Evolutionary conservation across 35 echinoderm and acorn worm genomes (phyloP).

Genomic region (Lytechinus variegatus): DNA sequence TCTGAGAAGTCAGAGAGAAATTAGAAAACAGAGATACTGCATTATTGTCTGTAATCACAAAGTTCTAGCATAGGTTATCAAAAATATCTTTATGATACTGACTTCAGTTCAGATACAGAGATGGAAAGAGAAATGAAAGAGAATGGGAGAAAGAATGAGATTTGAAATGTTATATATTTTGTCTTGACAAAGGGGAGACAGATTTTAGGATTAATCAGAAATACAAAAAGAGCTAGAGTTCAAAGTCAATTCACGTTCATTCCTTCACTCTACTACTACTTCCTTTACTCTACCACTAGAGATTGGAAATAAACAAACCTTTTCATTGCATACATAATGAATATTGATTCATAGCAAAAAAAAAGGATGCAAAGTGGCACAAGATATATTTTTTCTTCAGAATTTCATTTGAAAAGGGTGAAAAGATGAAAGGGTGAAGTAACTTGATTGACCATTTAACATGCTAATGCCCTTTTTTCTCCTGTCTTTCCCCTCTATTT

Average conservation of each 20-base stretch:
- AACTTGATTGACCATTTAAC: not conserved
- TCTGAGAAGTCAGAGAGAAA: not conserved
- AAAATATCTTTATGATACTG: too few species aligned
- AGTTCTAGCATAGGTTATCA: too few species aligned
- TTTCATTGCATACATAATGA: not conserved
- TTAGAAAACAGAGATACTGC: not conserved
- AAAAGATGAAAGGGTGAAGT: not conserved
- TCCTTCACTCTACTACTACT: too few species aligned
- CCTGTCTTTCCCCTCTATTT: not conserved
- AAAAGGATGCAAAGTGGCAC: not conserved
- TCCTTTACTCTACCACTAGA: too few species aligned
- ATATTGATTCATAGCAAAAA: not conserved
- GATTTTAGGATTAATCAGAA: too few species aligned
- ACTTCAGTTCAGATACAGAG: too few species aligned
- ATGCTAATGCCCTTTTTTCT: not conserved
- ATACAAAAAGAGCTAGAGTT: too few species aligned
- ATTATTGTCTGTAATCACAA: not conserved
- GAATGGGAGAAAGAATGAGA: not conserved
- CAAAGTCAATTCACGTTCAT: too few species aligned
- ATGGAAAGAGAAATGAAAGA: too few species aligned
- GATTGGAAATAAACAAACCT: not conserved
- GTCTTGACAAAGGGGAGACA: not conserved
- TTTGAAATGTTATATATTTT: not conserved
- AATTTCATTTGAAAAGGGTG: not conserved
- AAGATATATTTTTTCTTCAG: not conserved